Conservation (phyloP, 2,797 vertebrate species). For the Tapera naevia region DNA sequence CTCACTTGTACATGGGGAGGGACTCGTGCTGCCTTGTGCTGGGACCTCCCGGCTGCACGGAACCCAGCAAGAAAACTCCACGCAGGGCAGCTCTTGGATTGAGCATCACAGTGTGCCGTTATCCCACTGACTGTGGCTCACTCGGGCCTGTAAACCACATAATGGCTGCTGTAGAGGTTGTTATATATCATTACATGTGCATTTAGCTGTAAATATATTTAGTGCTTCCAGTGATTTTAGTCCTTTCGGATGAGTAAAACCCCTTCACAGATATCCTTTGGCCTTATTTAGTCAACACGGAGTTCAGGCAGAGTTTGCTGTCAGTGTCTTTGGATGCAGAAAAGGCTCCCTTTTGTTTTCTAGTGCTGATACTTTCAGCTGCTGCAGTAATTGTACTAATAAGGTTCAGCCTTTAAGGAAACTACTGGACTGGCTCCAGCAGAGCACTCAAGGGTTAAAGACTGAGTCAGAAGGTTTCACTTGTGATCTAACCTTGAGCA, state of each 20-base stretch:
- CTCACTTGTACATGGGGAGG: neutral
- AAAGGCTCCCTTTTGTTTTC: slow-evolving; percentile 33
- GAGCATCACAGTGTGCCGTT: neutral
- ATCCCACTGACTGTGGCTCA: neutral
- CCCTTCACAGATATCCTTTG: neutral
- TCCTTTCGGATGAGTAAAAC: neutral
- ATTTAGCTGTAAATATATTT: neutral
- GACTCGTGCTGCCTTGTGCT: fast-evolving
- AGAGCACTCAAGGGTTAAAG: neutral
- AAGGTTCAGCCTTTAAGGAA: slow-evolving; percentile 16
- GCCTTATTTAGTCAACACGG: neutral
- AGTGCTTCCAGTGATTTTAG: neutral
- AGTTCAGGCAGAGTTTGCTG: slow-evolving; percentile 43
- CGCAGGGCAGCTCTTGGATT: neutral
- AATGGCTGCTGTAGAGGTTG: neutral
- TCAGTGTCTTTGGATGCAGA: neutral
- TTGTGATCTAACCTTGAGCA: neutral
- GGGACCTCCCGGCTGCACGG: neutral
- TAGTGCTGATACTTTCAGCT: neutral
- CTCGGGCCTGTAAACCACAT: neutral
- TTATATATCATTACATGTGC: neutral
- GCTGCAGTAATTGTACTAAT: slow-evolving; percentile 6
- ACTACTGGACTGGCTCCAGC: neutral
- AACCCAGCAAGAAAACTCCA: neutral
- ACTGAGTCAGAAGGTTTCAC: neutral